Conservation (phyloP, 2,888 invertebrate genomes). For the Mesorhabditis spiculigera region DNA sequence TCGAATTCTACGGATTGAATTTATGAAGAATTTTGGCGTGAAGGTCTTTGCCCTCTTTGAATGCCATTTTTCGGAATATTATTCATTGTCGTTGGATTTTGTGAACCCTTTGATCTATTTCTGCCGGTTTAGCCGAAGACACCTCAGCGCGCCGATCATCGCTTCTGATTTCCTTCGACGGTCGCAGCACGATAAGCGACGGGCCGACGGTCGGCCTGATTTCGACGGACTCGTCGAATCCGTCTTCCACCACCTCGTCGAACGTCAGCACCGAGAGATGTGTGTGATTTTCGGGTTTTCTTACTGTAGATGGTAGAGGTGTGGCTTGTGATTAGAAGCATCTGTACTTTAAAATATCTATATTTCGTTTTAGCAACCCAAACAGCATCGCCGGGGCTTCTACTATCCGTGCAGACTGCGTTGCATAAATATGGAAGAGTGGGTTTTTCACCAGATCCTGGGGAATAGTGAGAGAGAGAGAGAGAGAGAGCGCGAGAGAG, state of each 20-base stretch:
- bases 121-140: not conserved
- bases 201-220: no score
- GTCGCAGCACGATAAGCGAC: not conserved
- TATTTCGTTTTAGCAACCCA: not conserved
- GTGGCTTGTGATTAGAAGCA: not conserved
- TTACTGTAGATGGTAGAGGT: not conserved
- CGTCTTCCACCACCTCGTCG: not conserved
- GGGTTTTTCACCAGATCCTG: not conserved
- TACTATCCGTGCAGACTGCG: not conserved
- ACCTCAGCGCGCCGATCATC: not conserved
- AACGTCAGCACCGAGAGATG: not conserved
- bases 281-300: not conserved
- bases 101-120: no score
- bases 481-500: no score
- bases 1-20: no score
- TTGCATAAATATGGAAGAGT: conserved; percentile 5
- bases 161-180: not conserved
- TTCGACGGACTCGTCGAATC: not conserved
- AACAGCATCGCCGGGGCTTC: not conserved
- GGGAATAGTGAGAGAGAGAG: no score
- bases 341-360: no score
- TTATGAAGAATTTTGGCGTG: no score
- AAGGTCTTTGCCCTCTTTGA: no score
- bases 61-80: no score
- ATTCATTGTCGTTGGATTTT: no score